A percentile compares a stretch with the other conserved stretches of the same genome.
These are phyloP conservation scores for Eulithis testata DNA, from an alignment of 2,888 invertebrate genomes.

Conservation along the genomic window DNA sequence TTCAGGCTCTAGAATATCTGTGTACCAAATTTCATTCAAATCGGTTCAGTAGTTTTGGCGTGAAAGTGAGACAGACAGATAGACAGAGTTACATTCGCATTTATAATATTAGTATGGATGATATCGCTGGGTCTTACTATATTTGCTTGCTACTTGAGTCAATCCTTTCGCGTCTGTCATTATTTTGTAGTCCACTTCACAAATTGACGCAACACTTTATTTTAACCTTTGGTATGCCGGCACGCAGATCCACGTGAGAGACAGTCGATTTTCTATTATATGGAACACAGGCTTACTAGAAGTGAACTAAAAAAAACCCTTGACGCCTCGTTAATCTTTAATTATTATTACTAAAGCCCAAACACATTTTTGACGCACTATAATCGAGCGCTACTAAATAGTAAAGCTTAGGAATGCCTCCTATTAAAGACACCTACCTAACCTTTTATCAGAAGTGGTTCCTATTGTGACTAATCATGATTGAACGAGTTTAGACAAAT, in stretches of 20 bases:
- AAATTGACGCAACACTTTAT: too few species aligned
- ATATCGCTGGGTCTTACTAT: neutral
- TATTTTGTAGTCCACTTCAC: neutral
- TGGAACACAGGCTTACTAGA: too few species aligned
- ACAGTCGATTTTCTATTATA: too few species aligned
- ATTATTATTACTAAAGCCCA: conserved; percentile 6
- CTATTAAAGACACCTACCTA: conserved; percentile 71
- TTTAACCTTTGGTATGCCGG: too few species aligned
- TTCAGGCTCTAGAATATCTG: too few species aligned
- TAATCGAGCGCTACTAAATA: conserved; percentile 25
- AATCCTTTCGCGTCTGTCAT: neutral
- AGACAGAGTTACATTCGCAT: too few species aligned
- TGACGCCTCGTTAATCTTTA: neutral
- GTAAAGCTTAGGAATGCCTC: conserved; percentile 53
- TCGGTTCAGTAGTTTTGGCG: too few species aligned
- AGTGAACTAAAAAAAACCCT: too few species aligned
- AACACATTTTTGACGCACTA: conserved; percentile 16
- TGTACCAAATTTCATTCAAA: too few species aligned
- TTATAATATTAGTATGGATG: too few species aligned
- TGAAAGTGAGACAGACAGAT: too few species aligned
- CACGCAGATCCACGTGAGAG: too few species aligned
- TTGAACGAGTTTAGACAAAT: conserved; percentile 85
- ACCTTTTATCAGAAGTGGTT: conserved; percentile 76
- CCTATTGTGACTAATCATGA: conserved; percentile 84
- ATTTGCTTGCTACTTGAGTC: neutral